phyloP scores from a whole-genome alignment of 2,113 vertebrate species.

The Anarhynchus alexandrinus region DNA sequence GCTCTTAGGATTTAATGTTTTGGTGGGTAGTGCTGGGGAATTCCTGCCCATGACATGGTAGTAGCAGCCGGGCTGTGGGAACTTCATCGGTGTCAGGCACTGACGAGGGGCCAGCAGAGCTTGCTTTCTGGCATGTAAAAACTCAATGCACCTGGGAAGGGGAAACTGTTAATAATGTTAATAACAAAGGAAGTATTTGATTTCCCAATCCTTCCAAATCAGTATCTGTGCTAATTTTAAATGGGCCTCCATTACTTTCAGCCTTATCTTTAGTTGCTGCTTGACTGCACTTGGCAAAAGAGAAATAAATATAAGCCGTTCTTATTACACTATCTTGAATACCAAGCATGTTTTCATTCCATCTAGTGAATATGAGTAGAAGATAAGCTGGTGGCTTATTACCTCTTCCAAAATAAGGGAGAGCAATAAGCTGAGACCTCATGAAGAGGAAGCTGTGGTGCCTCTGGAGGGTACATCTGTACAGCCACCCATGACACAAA shows the following conservation, averaged over 20 bases:
- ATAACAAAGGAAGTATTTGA: neutral
- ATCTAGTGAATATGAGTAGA: neutral
- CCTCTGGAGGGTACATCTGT: neutral
- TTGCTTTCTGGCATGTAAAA: neutral
- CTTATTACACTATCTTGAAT: neutral
- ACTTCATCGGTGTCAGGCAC: neutral
- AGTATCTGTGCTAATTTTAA: neutral
- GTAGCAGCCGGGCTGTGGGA: neutral
- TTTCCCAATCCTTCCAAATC: neutral
- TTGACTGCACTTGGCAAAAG: neutral
- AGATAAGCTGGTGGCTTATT: neutral
- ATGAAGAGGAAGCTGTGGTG: neutral
- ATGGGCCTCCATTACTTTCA: neutral
- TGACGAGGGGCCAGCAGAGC: neutral
- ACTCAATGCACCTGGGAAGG: neutral
- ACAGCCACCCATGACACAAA: neutral
- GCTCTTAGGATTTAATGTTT: neutral
- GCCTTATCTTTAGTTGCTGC: slow-evolving; percentile 5
- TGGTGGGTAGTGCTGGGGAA: neutral
- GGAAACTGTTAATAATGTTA: neutral
- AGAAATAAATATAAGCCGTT: neutral
- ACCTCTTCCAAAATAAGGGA: neutral
- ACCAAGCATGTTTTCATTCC: neutral
- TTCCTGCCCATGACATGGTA: accelerated
- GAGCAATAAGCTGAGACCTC: neutral